These are phyloP conservation scores for Aldrovandia affinis DNA, from an alignment of 2,797 vertebrate genomes.

Conservation along the genomic window DNA sequence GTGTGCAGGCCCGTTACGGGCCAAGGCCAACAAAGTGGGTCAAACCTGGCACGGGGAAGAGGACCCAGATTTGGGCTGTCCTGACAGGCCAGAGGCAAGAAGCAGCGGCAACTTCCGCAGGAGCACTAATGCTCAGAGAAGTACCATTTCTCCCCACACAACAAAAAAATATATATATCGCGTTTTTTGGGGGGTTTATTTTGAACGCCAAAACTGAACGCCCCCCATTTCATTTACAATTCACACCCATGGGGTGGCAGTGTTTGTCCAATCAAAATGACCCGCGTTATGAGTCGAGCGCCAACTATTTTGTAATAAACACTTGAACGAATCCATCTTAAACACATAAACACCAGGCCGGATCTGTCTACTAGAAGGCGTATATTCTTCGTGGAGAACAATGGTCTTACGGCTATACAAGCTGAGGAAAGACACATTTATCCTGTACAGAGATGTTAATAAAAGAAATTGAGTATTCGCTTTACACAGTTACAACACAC, in stretches of 20 bases:
- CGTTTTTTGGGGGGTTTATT: neutral
- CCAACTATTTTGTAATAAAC: conserved; percentile 6
- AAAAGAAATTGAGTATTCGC: neutral
- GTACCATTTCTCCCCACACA: neutral
- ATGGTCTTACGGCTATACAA: neutral
- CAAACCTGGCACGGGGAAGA: conserved; percentile 30
- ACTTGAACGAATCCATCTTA: neutral
- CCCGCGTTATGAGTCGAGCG: neutral
- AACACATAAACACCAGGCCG: neutral
- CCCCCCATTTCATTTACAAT: conserved; percentile 21
- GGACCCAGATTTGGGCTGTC: neutral
- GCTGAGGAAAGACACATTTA: neutral
- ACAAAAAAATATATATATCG: neutral
- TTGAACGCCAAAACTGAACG: neutral
- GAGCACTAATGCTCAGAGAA: too few species aligned
- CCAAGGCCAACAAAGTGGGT: conserved; percentile 41
- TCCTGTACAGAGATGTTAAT: neutral
- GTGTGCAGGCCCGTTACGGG: conserved; percentile 34
- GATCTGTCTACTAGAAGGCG: neutral
- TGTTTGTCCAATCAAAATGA: conserved; percentile 32
- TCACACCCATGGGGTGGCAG: conserved; percentile 43
- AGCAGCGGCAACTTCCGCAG: too few species aligned
- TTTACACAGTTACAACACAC: neutral
- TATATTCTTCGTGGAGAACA: neutral
- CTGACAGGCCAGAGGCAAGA: neutral